phyloP scores from a whole-genome alignment of 2,797 vertebrate species.

The Cossypha heuglini region DNA sequence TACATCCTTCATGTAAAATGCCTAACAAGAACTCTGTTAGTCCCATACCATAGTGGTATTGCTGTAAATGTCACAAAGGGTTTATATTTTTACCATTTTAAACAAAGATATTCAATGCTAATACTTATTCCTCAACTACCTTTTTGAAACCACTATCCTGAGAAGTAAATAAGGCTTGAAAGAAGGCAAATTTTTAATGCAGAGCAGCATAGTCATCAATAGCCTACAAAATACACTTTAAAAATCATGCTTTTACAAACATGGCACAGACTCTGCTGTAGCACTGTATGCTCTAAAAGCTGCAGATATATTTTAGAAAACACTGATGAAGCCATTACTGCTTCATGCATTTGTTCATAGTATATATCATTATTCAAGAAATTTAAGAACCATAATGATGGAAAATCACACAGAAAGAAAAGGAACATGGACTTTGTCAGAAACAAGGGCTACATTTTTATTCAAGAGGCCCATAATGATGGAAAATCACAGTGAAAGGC shows the following conservation, averaged over 20 bases:
- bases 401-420: constrained; percentile 83
- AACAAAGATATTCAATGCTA: background rate
- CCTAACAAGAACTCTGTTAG: background rate
- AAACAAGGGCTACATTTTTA: constrained; percentile 82
- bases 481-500: constrained; percentile 81
- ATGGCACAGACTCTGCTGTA: constrained; percentile 42
- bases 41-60: background rate
- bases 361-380: constrained; percentile 83
- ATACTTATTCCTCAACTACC: background rate
- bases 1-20: background rate
- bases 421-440: constrained; percentile 78
- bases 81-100: background rate
- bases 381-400: constrained; percentile 82
- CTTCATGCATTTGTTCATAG: constrained; percentile 79
- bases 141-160: constrained; percentile 20
- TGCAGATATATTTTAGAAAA: constrained; percentile 74
- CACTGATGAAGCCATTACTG: constrained; percentile 77
- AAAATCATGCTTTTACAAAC: constrained; percentile 67
- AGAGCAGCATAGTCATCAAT: background rate
- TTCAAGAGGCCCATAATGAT: constrained; percentile 83
- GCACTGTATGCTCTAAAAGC: constrained; percentile 53
- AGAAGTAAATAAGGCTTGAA: constrained; percentile 41
- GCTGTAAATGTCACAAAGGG: constrained; percentile 7
- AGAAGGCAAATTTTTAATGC: constrained; percentile 64
- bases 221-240: constrained; percentile 55